Evolutionary conservation across 2,113 vertebrate species (phyloP), one percentile per base, ranked within the genome.

Genomic region (Thalassarche chlororhynchos): DNA sequence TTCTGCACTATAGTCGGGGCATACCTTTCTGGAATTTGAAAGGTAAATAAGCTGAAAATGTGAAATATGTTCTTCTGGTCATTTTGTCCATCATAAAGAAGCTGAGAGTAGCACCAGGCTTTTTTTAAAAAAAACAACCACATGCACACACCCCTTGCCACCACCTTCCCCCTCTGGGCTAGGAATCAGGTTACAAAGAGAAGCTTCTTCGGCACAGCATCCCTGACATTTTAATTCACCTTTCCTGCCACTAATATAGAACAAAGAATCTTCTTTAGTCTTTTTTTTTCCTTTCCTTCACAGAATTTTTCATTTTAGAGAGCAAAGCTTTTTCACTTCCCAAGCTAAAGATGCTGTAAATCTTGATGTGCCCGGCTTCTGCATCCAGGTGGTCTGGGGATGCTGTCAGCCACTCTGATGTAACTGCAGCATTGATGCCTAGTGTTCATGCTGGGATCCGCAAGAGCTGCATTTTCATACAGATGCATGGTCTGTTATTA

Each of bases 1-100:
- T 78, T 75, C 70, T 57, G 25, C 25, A 2, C 12, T 28, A 0
- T 17, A 47, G 21, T n/a, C 20, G 19, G 6, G 14, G 8, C 0
- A 11, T 64, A 29, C 46, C 28, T 66, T 25, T 61, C 2, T 62
- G 62, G 44, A 38, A 60, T 44, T 55, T 13, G 17, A 52, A 78
- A 52, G 47, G 26, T 14, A 83, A 58, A 57, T 52, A 77, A 69
- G 54, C 49, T 58, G 42, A 83, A 46, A 72, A 65, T 49, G 51
- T 52, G 58, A 38, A 82, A 11, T 46, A 38, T 10, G 42, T 84
- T 61, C 12, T 58, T 64, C 19, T 51, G 57, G 61, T 47, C 29
- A 62, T 36, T 36, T 54, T 82, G 42, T 26, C 54, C 20, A 5
- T 69, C 9, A 5, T 62, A 57, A 72, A 65, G 38, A 58, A 87